A percentile compares a stretch with the other conserved stretches of the same genome.
phyloP scores from a whole-genome alignment of 2,113 vertebrate genomes.

The Phyllostomus discolor region DNA sequence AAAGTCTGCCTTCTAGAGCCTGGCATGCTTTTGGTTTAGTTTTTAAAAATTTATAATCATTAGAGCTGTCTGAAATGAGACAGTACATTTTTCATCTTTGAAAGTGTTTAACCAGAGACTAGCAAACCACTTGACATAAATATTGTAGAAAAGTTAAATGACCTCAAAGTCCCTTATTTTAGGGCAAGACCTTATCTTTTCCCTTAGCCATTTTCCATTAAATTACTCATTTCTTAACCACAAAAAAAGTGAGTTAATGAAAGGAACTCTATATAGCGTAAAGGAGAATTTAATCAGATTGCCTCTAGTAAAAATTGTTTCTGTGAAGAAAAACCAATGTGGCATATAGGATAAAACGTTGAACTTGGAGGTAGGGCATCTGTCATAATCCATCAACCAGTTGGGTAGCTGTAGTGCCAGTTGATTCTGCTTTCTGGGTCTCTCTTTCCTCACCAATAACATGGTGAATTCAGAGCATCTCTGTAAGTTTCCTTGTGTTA shows the following conservation, averaged over 20 bases:
- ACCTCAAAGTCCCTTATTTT: neutral
- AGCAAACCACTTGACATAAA: neutral
- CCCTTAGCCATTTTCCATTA: neutral
- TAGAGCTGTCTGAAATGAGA: neutral
- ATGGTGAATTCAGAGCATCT: neutral
- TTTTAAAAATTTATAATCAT: slow-evolving; percentile 34
- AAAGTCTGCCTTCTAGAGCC: neutral
- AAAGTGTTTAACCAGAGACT: slow-evolving; percentile 8
- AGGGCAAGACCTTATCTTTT: neutral
- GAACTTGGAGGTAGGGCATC: neutral
- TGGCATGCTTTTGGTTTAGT: slow-evolving; percentile 15
- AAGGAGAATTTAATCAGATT: neutral
- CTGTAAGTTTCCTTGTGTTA: neutral
- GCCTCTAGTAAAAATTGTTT: neutral
- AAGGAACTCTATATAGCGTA: neutral
- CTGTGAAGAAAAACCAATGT: neutral
- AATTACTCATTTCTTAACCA: neutral
- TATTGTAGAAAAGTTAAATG: neutral
- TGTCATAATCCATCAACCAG: neutral
- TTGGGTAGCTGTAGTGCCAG: neutral
- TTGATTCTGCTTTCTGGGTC: neutral
- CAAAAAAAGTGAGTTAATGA: neutral
- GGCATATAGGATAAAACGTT: neutral
- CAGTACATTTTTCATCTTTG: neutral
- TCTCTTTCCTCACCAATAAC: neutral